phyloP scores from a whole-genome alignment of 2,797 vertebrate genomes.

The Halcyon leucocephala region DNA sequence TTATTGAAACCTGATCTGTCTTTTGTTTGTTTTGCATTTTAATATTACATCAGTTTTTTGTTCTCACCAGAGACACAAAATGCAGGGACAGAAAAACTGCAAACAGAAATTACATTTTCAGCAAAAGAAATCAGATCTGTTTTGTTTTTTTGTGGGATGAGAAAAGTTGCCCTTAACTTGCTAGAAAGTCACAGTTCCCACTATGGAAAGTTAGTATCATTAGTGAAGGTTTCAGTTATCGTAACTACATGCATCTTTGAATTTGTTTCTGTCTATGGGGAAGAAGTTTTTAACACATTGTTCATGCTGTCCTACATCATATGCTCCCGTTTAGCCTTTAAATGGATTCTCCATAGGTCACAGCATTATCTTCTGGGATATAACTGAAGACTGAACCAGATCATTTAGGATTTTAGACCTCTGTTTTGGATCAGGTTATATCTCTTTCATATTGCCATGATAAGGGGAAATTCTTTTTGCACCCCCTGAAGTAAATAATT shows the following conservation, averaged over 20 bases:
- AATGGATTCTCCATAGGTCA: not conserved
- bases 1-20: not conserved
- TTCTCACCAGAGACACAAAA: not conserved
- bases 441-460: not conserved
- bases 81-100: not conserved
- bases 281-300: not conserved
- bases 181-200: not conserved
- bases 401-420: not conserved
- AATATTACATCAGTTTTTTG: not conserved
- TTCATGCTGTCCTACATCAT: not conserved
- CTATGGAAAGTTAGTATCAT: not conserved
- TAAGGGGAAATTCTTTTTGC: not conserved
- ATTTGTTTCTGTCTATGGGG: not conserved
- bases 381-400: not conserved
- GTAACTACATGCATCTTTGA: not conserved
- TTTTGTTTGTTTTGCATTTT: not conserved
- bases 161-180: not conserved
- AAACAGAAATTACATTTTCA: conserved; percentile 8
- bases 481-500: not conserved
- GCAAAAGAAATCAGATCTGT: not conserved
- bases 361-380: not conserved
- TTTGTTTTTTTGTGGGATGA: not conserved
- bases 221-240: not conserved
- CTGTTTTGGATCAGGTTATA: not conserved
- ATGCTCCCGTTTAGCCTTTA: not conserved